A percentile compares a stretch with the other conserved stretches of the same genome.
These are phyloP conservation scores for Tenebrosternarchus preto DNA, from an alignment of 2,113 vertebrate species.

Conservation along the genomic window DNA sequence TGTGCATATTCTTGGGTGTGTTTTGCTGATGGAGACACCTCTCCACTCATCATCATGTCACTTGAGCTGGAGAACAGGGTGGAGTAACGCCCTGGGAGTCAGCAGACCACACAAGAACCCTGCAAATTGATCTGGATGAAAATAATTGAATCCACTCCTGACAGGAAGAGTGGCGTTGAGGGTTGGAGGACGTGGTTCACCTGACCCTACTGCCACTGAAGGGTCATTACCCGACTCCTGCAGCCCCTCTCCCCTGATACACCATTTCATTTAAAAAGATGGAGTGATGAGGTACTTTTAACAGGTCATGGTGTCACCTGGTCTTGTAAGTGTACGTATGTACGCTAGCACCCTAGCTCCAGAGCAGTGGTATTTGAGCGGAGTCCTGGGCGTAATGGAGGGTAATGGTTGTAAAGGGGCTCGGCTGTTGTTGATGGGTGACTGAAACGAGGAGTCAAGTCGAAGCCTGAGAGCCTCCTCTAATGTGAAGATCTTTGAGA, in stretches of 20 bases:
- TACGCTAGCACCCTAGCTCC: constrained; percentile 13
- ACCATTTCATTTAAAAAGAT: constrained; percentile 50
- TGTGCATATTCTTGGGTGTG: not conserved
- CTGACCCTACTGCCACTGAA: constrained; percentile 43
- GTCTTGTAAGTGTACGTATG: not conserved
- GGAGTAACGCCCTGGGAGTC: constrained; percentile 53
- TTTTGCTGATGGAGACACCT: not conserved
- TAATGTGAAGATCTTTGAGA: constrained; percentile 42
- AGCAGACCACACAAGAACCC: constrained; percentile 45
- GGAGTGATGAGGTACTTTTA: constrained; percentile 58
- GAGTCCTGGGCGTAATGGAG: constrained; percentile 47
- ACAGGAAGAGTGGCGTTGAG: constrained; percentile 46
- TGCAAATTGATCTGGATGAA: constrained; percentile 56
- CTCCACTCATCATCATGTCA: constrained; percentile 38
- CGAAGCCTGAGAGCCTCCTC: constrained; percentile 32
- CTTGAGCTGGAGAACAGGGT: constrained; percentile 40
- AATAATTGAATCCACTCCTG: constrained; percentile 58
- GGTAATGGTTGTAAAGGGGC: constrained; percentile 56
- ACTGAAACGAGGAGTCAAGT: constrained; percentile 51
- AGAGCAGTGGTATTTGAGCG: constrained; percentile 41
- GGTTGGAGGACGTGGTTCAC: constrained; percentile 35
- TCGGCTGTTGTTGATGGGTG: constrained; percentile 45
- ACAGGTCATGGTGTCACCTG: constrained; percentile 43
- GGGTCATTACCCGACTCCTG: constrained; percentile 43
- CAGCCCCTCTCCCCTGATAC: constrained; percentile 31